These are phyloP conservation scores for Drosophila pruinosa DNA, from an alignment of 1,140 invertebrate genomes.

Conservation along the genomic window DNA sequence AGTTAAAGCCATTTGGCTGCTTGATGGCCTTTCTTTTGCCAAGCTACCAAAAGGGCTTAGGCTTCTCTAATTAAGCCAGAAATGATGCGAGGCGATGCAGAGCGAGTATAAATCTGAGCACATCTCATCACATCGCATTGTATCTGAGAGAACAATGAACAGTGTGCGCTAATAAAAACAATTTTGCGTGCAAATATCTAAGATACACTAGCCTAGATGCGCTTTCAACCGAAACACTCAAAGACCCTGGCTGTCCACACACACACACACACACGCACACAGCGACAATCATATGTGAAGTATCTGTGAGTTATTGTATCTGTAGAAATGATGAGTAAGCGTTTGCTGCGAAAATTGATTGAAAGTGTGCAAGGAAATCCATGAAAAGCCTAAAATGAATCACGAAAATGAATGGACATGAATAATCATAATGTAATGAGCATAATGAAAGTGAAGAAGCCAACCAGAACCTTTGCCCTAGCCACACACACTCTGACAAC, in stretches of 20 bases:
- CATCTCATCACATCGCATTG: constrained; percentile 12
- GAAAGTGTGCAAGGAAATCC: constrained; percentile 32
- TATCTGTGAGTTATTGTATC: constrained; percentile 63
- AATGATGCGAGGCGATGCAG: no score
- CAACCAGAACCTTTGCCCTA: not conserved
- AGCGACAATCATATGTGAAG: constrained; percentile 34
- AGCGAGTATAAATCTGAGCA: constrained; percentile 26
- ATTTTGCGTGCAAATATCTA: constrained; percentile 83
- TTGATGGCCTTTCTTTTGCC: constrained; percentile 27
- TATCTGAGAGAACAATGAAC: constrained; percentile 42
- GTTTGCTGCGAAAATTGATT: constrained; percentile 59
- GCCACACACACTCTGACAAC: not conserved
- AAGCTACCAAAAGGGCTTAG: not conserved
- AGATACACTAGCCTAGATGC: constrained; percentile 82
- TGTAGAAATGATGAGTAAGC: constrained; percentile 62
- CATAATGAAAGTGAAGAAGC: constrained; percentile 15
- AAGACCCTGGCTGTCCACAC: constrained; percentile 71
- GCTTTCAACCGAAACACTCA: constrained; percentile 80
- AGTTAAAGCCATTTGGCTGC: not conserved
- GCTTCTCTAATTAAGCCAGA: constrained; percentile 15
- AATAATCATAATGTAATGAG: not conserved
- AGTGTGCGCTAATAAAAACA: constrained; percentile 57
- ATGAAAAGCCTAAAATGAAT: constrained; percentile 16
- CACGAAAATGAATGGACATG: not conserved
- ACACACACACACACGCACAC: not conserved